Percentiles rank a stretch among this genome's conserved stretches.
Evolutionary conservation across 2,888 invertebrate genomes (phyloP).

Genomic region (Epistrophe eligans): DNA sequence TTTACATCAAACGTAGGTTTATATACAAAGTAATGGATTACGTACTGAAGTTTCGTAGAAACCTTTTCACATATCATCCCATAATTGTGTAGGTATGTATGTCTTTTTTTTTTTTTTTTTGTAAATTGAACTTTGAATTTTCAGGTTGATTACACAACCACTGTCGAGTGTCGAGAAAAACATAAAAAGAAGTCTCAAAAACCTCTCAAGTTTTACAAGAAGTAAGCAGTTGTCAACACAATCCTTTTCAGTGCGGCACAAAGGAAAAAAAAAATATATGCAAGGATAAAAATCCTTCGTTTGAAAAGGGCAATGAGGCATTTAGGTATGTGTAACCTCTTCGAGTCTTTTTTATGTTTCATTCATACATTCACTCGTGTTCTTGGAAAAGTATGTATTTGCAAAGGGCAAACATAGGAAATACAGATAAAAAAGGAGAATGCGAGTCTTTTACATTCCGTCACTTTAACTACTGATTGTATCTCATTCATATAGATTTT

Average conservation of each 20-base stretch:
- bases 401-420: slow-evolving; percentile 60
- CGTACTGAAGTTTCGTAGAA: background rate
- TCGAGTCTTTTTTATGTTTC: slow-evolving; percentile 8
- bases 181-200: slow-evolving; percentile 66
- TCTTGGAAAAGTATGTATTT: slow-evolving; percentile 42
- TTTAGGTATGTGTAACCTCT: background rate
- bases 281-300: slow-evolving; percentile 47
- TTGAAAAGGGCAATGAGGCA: slow-evolving; percentile 57
- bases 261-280: slow-evolving; percentile 7
- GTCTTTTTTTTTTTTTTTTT: slow-evolving; percentile 2
- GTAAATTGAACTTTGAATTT: slow-evolving; percentile 45
- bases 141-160: slow-evolving; percentile 62
- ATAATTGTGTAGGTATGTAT: background rate
- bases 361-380: slow-evolving; percentile 15
- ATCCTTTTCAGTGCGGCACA: slow-evolving; percentile 29
- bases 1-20: background rate
- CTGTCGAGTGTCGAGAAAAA: slow-evolving; percentile 22
- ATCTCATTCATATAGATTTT: slow-evolving; percentile 41
- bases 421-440: slow-evolving; percentile 39
- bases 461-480: slow-evolving; percentile 61
- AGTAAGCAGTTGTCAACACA: slow-evolving; percentile 64
- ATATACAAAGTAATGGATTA: background rate
- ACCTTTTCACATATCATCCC: background rate
- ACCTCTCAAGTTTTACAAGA: slow-evolving; percentile 64
- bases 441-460: slow-evolving; percentile 60